These are phyloP conservation scores for Romanogobio albipinnatus DNA, from an alignment of 2,113 vertebrate genomes.

Conservation along the genomic window DNA sequence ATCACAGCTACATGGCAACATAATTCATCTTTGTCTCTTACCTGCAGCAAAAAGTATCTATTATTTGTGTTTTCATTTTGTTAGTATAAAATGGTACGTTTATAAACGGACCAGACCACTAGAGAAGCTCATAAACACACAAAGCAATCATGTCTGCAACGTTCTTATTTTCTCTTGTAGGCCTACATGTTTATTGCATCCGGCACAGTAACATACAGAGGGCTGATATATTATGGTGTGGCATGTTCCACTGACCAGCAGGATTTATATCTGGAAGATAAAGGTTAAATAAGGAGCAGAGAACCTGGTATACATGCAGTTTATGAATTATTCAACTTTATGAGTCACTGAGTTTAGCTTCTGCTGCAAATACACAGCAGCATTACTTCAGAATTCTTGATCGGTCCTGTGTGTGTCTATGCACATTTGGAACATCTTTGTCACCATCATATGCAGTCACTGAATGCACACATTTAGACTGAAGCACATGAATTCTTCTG, in stretches of 20 bases:
- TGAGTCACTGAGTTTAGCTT: slow-evolving; percentile 54
- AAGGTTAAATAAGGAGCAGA: slow-evolving; percentile 39
- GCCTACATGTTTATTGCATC: not conserved
- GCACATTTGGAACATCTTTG: not conserved
- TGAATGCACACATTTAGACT: not conserved
- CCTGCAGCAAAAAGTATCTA: not conserved
- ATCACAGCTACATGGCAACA: not conserved
- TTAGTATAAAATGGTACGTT: not conserved
- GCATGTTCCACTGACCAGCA: slow-evolving; percentile 9
- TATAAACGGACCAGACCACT: not conserved
- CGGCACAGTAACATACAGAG: not conserved
- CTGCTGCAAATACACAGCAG: slow-evolving; percentile 39
- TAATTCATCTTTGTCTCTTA: not conserved
- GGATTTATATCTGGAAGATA: slow-evolving; percentile 17
- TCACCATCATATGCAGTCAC: not conserved
- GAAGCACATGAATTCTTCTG: not conserved
- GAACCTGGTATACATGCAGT: slow-evolving; percentile 36
- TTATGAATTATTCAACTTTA: slow-evolving; percentile 56
- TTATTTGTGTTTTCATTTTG: not conserved
- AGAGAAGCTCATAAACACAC: not conserved
- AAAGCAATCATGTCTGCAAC: not conserved
- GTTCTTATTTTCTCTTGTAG: not conserved
- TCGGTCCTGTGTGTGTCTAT: not conserved
- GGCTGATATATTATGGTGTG: not conserved
- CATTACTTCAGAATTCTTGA: slow-evolving; percentile 39